Conservation (phyloP, 1,140 invertebrate species). For the Diorhabda elongata region DNA sequence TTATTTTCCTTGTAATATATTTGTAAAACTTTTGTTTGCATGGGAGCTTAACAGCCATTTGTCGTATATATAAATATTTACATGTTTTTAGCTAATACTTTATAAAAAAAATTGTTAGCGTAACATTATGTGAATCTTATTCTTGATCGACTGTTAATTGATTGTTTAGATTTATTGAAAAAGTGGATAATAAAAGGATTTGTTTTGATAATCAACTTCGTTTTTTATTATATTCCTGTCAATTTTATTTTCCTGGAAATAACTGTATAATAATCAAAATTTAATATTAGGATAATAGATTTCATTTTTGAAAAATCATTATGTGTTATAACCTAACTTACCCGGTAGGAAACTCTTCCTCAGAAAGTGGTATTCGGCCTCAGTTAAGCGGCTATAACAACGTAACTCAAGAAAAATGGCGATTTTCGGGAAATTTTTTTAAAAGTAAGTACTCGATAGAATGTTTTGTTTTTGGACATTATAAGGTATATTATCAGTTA, state of each 20-base stretch:
- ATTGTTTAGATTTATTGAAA: constrained; percentile 17
- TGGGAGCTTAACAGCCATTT: constrained; percentile 5
- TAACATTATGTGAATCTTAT: constrained; percentile 21
- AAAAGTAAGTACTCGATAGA: too few species aligned
- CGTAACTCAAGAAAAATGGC: too few species aligned
- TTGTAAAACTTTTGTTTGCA: constrained; percentile 5
- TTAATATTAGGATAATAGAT: too few species aligned
- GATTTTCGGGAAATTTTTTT: too few species aligned
- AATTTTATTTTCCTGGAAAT: background rate
- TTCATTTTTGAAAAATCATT: too few species aligned
- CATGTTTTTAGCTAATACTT: constrained; percentile 16
- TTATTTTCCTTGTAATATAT: background rate
- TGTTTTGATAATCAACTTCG: constrained; percentile 7
- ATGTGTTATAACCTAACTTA: too few species aligned
- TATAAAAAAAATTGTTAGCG: constrained; percentile 18
- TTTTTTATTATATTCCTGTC: background rate
- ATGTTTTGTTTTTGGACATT: too few species aligned
- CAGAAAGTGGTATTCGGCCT: too few species aligned
- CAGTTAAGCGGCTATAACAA: too few species aligned
- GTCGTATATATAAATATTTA: constrained; percentile 13
- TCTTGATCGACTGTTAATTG: constrained; percentile 25
- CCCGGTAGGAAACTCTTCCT: too few species aligned
- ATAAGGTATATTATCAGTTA: too few species aligned
- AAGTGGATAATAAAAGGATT: constrained; percentile 8
- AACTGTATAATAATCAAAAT: background rate